Conservation (phyloP, 2,113 vertebrate genomes). For the Tupaia tana region DNA sequence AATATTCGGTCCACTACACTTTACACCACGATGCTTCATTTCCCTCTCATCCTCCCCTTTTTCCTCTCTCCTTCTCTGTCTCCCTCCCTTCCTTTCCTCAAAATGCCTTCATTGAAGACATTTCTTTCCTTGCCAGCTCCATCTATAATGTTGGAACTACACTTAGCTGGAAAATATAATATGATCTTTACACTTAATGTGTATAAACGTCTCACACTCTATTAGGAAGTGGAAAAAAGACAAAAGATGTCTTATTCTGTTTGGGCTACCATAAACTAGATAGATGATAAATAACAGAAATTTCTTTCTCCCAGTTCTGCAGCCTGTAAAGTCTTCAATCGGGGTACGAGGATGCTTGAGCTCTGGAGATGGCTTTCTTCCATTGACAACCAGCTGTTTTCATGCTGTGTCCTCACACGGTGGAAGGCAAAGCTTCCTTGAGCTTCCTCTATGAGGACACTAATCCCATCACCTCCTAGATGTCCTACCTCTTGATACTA, state of each 20-base stretch:
- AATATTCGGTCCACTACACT: too few relatives aligned
- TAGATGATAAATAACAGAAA: too few relatives aligned
- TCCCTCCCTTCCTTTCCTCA: not conserved
- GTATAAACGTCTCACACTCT: not conserved
- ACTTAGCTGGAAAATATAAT: not conserved
- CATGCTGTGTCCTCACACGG: not conserved
- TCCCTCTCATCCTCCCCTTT: not conserved
- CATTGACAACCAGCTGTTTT: too few relatives aligned
- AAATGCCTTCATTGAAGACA: not conserved
- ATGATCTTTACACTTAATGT: not conserved
- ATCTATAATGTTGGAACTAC: not conserved
- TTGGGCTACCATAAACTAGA: too few relatives aligned
- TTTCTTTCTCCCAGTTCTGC: not conserved
- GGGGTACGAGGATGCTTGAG: too few relatives aligned
- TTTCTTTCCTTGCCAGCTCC: not conserved
- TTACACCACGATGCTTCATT: not conserved
- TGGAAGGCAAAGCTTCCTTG: not conserved
- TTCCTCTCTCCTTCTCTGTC: fast-evolving
- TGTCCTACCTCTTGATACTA: not conserved
- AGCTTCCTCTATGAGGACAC: not conserved
- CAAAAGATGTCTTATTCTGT: not conserved
- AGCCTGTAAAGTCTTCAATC: not conserved
- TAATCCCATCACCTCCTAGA: not conserved
- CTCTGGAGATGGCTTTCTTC: too few relatives aligned
- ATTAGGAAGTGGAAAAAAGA: not conserved